Evolutionary conservation across 1,140 invertebrate species (phyloP), one percentile per base, ranked within the genome.

Genomic region (Papilio polyxenes): DNA sequence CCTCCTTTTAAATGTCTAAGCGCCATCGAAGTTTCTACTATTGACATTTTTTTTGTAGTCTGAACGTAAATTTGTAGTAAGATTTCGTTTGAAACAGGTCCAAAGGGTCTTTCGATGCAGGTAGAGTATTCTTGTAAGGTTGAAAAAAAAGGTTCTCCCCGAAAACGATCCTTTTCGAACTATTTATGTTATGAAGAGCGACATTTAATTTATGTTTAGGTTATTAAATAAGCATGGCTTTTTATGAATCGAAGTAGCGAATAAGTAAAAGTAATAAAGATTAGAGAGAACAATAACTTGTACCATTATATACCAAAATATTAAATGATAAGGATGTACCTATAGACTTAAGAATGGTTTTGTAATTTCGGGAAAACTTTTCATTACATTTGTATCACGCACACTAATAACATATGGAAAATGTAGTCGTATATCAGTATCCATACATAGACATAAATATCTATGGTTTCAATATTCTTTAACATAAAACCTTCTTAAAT

Each of bases 1-100:
- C 80, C 82, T 80, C 81, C 87, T 81, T 86, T 85, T 90, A 84
- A 83, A 89, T 82, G 84, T 75, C 80, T 91, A 89, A 92, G 92
- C 92, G 92, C 92, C 92, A 92, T 90, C 88, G 83, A 80, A 75
- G 83, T 44, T 85, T 80, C 75, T 81, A 76, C 85, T 87, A 88
- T 91, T 88, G 85, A 85, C 74, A 81, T 88, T 89, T 92, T 92
- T 91, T 91, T 90, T 86, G 23, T 83, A 77, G 23, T 15, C 17
- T 51, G 75, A 89, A 88, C 90, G 87, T 92, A 92, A 88, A 85
- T 88, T 86, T 85, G 89, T 93, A 93, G 92, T 92, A 92, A 88
- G 80, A 88, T 85, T 88, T 85, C 83, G 72, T 86, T 82, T 49
- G 82, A 84, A 88, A 86, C 85, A 84, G 86, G 83, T 88, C 82